Evolutionary conservation across 2,888 invertebrate species (phyloP).

Genomic region (Drosophila engyochracea): DNA sequence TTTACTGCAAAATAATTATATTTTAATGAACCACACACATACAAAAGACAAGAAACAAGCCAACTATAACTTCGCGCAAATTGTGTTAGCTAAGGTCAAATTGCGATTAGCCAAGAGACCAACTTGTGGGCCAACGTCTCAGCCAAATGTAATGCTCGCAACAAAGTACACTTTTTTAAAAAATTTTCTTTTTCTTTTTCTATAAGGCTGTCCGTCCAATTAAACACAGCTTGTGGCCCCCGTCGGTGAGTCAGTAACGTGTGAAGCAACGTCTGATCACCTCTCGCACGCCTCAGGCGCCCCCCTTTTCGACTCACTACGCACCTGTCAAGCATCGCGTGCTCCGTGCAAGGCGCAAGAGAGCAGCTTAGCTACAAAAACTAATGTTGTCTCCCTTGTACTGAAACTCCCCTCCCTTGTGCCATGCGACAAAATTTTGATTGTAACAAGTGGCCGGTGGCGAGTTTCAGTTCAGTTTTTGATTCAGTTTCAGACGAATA

Average conservation of each 20-base stretch:
- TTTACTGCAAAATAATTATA: constrained; percentile 50
- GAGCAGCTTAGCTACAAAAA: constrained; percentile 8
- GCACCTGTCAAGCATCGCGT: constrained; percentile 59
- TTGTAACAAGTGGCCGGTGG: constrained; percentile 71
- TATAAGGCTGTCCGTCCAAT: constrained; percentile 68
- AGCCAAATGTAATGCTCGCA: constrained; percentile 4
- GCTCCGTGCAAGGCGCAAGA: constrained; percentile 37
- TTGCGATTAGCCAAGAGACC: constrained; percentile 67
- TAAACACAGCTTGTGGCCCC: constrained; percentile 44
- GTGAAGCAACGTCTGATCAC: constrained; percentile 14
- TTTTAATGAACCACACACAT: constrained; percentile 55
- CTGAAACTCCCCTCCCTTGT: constrained; percentile 51
- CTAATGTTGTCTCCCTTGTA: constrained; percentile 37
- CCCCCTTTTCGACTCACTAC: neutral
- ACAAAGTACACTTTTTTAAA: neutral
- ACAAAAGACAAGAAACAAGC: constrained; percentile 30
- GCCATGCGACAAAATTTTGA: constrained; percentile 48
- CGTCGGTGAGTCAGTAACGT: constrained; percentile 9
- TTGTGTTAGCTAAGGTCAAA: constrained; percentile 58
- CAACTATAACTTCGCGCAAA: constrained; percentile 50
- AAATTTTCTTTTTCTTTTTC: neutral
- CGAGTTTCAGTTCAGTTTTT: constrained; percentile 63
- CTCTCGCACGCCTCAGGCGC: neutral
- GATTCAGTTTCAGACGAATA: constrained; percentile 65
- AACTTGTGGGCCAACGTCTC: constrained; percentile 27